Evolutionary conservation across 2,888 invertebrate species (phyloP).

Genomic region (Sabatieria punctata): DNA sequence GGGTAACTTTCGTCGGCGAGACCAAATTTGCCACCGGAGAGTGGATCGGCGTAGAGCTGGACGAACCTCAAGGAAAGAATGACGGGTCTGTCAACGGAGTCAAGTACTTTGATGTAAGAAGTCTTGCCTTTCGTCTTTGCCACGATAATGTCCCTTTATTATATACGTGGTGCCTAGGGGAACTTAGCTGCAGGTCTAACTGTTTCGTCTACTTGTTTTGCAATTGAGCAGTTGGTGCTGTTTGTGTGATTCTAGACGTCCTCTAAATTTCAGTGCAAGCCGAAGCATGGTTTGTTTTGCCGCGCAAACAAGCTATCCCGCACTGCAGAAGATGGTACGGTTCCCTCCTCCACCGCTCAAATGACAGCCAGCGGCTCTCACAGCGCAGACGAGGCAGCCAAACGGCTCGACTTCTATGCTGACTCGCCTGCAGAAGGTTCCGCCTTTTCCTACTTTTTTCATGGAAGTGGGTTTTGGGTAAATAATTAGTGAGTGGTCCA

Average conservation of each 20-base stretch:
- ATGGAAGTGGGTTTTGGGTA: no score
- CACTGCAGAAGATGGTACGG: conserved; percentile 5
- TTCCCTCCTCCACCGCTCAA: conserved; percentile 3
- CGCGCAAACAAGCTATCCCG: conserved; percentile 8
- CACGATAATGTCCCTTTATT: no score
- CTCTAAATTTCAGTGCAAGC: conserved; percentile 9
- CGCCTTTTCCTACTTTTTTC: no score
- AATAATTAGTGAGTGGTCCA: no score
- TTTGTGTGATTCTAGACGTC: no score
- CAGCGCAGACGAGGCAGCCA: no score
- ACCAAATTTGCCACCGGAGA: conserved; percentile 52
- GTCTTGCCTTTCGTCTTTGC: background rate
- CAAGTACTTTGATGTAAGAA: conserved; percentile 44
- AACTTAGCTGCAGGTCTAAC: no score
- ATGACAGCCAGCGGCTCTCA: background rate
- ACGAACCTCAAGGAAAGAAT: conserved; percentile 83
- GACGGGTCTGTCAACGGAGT: conserved; percentile 82
- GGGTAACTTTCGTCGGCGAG: conserved; percentile 18
- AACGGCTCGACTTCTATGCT: no score
- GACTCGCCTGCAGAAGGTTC: no score
- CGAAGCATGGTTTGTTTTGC: conserved; percentile 13
- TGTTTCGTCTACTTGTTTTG: no score
- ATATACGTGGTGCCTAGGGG: no score
- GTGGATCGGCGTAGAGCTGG: conserved; percentile 89
- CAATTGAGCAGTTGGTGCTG: no score